These are phyloP conservation scores for Drosophila leontia DNA, from an alignment of 1,140 invertebrate genomes.

Conservation along the genomic window DNA sequence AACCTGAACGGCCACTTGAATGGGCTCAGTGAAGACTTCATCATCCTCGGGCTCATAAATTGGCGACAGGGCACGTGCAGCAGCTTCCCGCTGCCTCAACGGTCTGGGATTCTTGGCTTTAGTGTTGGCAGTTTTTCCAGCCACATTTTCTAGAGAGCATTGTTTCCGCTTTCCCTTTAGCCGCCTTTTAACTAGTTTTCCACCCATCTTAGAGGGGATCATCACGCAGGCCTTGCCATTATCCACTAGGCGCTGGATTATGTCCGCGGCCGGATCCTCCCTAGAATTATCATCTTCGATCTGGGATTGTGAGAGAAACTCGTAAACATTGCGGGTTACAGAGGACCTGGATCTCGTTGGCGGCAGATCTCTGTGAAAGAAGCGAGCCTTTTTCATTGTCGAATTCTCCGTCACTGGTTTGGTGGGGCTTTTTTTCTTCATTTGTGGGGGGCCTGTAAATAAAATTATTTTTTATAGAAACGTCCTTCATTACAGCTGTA, in stretches of 20 bases:
- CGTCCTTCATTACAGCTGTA: neutral
- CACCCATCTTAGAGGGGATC: slow-evolving; percentile 31
- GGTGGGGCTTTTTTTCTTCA: neutral
- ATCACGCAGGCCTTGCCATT: slow-evolving; percentile 63
- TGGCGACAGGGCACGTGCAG: slow-evolving; percentile 31
- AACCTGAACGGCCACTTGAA: slow-evolving; percentile 21
- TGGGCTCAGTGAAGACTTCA: neutral
- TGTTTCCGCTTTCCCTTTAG: slow-evolving; percentile 52
- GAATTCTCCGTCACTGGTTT: neutral
- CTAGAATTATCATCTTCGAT: slow-evolving; percentile 44
- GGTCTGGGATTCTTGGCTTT: neutral
- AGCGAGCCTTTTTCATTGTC: slow-evolving; percentile 16
- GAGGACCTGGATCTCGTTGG: slow-evolving; percentile 42
- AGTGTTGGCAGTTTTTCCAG: neutral
- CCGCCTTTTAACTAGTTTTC: slow-evolving; percentile 31
- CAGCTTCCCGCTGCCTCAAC: neutral
- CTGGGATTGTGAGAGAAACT: slow-evolving; percentile 75
- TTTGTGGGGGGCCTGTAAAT: slow-evolving; percentile 1
- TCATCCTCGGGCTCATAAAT: slow-evolving; percentile 47
- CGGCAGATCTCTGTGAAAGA: slow-evolving; percentile 57
- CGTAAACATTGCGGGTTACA: slow-evolving; percentile 63
- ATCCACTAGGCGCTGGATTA: slow-evolving; percentile 67
- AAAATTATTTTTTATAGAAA: too few relatives aligned
- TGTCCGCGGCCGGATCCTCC: slow-evolving; percentile 67
- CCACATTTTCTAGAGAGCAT: slow-evolving; percentile 10